Conservation (phyloP, 2,797 vertebrate genomes). For the Zenarchopterus dispar region DNA sequence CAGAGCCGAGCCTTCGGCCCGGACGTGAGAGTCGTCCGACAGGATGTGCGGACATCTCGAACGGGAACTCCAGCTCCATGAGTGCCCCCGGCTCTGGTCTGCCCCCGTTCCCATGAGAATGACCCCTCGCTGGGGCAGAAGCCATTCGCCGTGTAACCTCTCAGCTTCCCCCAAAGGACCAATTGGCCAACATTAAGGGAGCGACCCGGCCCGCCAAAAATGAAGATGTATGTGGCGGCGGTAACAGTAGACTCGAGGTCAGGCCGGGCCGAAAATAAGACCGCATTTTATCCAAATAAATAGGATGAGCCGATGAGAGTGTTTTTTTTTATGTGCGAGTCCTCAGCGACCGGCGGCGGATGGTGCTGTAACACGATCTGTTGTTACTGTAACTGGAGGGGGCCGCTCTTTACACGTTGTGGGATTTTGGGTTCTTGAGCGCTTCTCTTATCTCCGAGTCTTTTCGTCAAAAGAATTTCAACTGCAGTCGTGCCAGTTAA, state of each 20-base stretch:
- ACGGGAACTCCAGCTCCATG: constrained; percentile 7
- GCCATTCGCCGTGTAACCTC: constrained; percentile 57
- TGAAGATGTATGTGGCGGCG: constrained; percentile 28
- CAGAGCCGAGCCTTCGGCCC: too few species aligned
- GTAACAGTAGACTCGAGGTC: constrained; percentile 44
- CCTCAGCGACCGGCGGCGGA: constrained; percentile 21
- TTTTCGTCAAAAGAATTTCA: constrained; percentile 23
- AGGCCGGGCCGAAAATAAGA: constrained; percentile 30
- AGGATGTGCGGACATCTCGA: too few species aligned
- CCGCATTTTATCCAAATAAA: constrained; percentile 40
- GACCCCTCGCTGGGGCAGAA: constrained; percentile 65
- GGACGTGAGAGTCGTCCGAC: too few species aligned
- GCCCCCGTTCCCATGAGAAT: constrained; percentile 77
- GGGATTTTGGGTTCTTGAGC: not conserved
- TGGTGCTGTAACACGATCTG: not conserved
- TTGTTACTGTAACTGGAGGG: not conserved
- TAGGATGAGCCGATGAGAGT: constrained; percentile 22
- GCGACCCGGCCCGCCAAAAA: constrained; percentile 9
- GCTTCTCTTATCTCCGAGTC: constrained; percentile 7
- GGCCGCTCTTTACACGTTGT: not conserved
- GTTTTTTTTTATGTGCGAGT: constrained; percentile 17
- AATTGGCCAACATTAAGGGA: constrained; percentile 37
- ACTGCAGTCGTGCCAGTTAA: constrained; percentile 22
- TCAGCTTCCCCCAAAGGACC: constrained; percentile 47
- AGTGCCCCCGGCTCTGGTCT: constrained; percentile 27